Conservation (phyloP, 2,797 vertebrate species). For the Liparis tanakae region DNA sequence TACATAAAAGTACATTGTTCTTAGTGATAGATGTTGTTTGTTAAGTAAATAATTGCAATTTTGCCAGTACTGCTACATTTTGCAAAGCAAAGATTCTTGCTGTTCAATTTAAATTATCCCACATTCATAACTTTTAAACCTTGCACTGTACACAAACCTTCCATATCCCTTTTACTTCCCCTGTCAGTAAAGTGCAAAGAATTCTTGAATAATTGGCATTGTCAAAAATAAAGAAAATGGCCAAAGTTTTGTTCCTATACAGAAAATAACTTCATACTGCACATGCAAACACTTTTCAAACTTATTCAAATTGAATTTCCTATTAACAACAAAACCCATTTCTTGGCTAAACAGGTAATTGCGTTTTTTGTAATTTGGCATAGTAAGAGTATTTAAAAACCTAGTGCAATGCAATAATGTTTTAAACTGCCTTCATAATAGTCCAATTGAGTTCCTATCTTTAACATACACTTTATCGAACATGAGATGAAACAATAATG, state of each 20-base stretch:
- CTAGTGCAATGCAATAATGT: slow-evolving; percentile 24
- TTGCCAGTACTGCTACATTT: slow-evolving; percentile 63
- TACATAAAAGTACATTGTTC: slow-evolving; percentile 53
- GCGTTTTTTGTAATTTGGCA: slow-evolving; percentile 35
- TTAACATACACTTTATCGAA: slow-evolving; percentile 29
- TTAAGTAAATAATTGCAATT: slow-evolving; percentile 50
- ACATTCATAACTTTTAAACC: slow-evolving; percentile 21
- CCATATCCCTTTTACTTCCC: slow-evolving; percentile 29
- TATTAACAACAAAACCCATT: slow-evolving; percentile 19
- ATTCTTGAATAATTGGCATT: slow-evolving; percentile 49
- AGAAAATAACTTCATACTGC: slow-evolving; percentile 48
- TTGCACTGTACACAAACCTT: slow-evolving; percentile 39
- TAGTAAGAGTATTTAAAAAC: slow-evolving; percentile 25
- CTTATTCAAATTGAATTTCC: slow-evolving; percentile 25
- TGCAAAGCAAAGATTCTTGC: slow-evolving; percentile 51
- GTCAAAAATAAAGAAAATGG: slow-evolving; percentile 44
- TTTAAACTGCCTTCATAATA: slow-evolving; percentile 22
- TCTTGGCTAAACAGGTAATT: slow-evolving; percentile 37
- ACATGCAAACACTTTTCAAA: slow-evolving; percentile 50
- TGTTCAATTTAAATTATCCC: slow-evolving; percentile 32
- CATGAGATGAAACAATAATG: slow-evolving; percentile 32
- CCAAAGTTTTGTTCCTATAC: slow-evolving; percentile 24
- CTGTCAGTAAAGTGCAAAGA: slow-evolving; percentile 77
- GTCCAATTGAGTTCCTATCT: slow-evolving; percentile 36
- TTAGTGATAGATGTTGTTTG: slow-evolving; percentile 32